Conservation (phyloP, 2,888 invertebrate species). For the Vandiemenella viatica region DNA sequence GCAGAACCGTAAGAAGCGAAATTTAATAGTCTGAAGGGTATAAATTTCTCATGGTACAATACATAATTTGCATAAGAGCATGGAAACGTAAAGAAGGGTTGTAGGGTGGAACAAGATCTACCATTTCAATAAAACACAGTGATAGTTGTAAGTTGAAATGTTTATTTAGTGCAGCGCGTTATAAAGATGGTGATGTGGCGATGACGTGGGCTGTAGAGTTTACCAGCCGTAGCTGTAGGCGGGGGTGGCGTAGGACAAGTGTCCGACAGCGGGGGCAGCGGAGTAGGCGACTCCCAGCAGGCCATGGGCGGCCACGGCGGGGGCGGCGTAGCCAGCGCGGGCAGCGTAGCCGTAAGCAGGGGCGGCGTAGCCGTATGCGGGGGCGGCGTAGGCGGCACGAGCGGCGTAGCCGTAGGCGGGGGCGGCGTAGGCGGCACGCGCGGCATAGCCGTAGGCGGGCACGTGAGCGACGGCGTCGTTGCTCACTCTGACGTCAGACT, state of each 20-base stretch:
- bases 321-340: not conserved
- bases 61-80: too few relatives aligned
- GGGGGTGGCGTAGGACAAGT: constrained; percentile 41
- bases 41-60: too few relatives aligned
- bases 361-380: not conserved
- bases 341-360: not conserved
- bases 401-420: not conserved
- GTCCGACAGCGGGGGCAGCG: constrained; percentile 23
- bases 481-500: constrained; percentile 47
- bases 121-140: too few relatives aligned
- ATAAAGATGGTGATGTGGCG: too few relatives aligned
- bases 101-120: too few relatives aligned
- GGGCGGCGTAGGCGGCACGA: not conserved
- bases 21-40: too few relatives aligned
- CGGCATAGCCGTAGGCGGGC: not conserved
- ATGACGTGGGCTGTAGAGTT: not conserved
- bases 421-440: not conserved
- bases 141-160: too few relatives aligned
- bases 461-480: not conserved
- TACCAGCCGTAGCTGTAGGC: constrained; percentile 36
- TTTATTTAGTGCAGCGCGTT: too few relatives aligned
- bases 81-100: too few relatives aligned
- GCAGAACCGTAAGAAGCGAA: too few relatives aligned
- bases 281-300: constrained; percentile 25
- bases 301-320: not conserved